Evolutionary conservation across 2,888 invertebrate species (phyloP), one percentile per base, ranked within the genome.

Genomic region (Myopa tessellatipennis): DNA sequence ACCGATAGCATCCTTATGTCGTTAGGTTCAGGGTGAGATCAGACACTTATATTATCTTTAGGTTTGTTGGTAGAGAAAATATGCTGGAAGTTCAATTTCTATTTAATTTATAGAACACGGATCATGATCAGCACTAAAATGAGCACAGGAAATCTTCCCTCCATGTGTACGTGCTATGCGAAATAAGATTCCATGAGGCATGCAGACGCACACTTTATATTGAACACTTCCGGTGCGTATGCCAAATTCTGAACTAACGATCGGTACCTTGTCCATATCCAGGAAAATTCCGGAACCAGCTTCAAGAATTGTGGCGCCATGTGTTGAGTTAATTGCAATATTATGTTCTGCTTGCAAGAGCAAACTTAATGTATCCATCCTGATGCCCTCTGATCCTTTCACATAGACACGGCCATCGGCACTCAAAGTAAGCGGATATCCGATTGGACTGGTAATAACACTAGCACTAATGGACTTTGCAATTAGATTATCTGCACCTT

Each of bases 171-270:
- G 91, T 0, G 94, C 93, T 5, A 97, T 92, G 79, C 94, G 91
- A 85, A 96, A 97, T 73, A 97, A 87, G 83, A 94, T 94, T 0
- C 96, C 97, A 81, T 94, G 93, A 0, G 96, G 96, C 95, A 96
- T 96, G 85, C 97, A 97, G 0, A 96, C 94, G 83, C 97, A 97
- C 0, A 97, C 92, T 87, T 97, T 96, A 84, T 93, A 97, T 86
- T 96, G 96, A 0, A 92, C 89, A 78, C 89, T 88, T 3, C 87
- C 88, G 84, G 85, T 90, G 85, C 82, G 90, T 45, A 80, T 89
- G 80, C 85, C 90, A 81, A 45, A 85, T 77, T 91, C 89, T 4
- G 90, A 90, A 10, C 88, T 88, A 1, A 93, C 94, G 69, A 94
- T 91, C 0, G 95, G 95, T 18, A 96, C 90, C 80, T 92, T 92